Evolutionary conservation across 2,113 vertebrate genomes (phyloP), one percentile per base, ranked within the genome.

Genomic region (Peucedramus taeniatus): DNA sequence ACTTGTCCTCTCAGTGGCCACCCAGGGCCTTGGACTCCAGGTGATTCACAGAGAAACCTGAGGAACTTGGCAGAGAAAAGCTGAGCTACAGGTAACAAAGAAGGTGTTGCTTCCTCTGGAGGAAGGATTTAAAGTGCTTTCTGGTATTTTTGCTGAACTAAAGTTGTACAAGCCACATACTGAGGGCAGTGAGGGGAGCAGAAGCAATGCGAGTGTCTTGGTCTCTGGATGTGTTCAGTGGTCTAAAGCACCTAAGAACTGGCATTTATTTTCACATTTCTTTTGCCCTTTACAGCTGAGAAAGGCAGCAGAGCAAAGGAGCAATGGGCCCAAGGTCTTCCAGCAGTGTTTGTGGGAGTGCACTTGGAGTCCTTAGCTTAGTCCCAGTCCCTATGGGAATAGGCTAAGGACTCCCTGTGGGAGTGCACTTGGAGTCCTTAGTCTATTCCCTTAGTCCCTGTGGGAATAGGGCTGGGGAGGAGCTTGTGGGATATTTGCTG

Each of bases 401-500:
- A n/a, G n/a, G n/a, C n/a, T n/a, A n/a, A n/a, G n/a, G n/a, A n/a
- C n/a, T n/a, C n/a, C n/a, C n/a, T 82, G 87, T 95, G 92, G 92
- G 90, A 97, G 94, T 56, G 39, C 60, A 47, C 42, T 63, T 37
- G 37, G 51, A 71, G 61, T 72, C 20, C 86, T 95, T 77, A 87
- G 69, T n/a, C n/a, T n/a, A n/a, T n/a, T n/a, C n/a, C n/a, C 37
- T 66, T 71, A 51, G n/a, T n/a, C n/a, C n/a, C n/a, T 75, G 57
- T 78, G 69, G 59, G 51, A 80, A 78, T 21, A 94, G 74, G 69
- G 37, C 35, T 82, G 56, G 26, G 45, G 88, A 96, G 91, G 76
- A 78, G 65, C 83, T 90, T 89, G 71, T 64, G 77, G 89, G 68
- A 70, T 93, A 72, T 92, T 92, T 97, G 60, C 87, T 93, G 78